A percentile compares a stretch with the other conserved stretches of the same genome.
Evolutionary conservation across 2,113 vertebrate genomes (phyloP).

Genomic region (Rhinopomastus cyanomelas): DNA sequence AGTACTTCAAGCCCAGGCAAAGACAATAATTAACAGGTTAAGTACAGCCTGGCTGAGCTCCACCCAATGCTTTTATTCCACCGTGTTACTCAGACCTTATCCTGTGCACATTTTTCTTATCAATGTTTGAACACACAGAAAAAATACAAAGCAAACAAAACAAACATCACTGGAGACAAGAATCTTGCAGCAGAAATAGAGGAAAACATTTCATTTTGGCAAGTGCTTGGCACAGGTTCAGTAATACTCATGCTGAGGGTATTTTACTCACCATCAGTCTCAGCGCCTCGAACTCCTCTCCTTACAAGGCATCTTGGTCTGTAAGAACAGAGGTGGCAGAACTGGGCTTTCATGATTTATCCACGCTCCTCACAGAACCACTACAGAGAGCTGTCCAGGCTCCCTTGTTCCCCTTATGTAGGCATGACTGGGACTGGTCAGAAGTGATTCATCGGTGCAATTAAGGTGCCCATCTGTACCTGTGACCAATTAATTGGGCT

Average conservation of each 20-base stretch:
- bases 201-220: constrained; percentile 3
- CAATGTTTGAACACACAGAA: not conserved
- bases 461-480: constrained; percentile 23
- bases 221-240: not conserved
- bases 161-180: not conserved
- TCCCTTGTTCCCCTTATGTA: not conserved
- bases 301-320: not conserved
- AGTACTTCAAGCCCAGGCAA: not conserved
- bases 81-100: not conserved
- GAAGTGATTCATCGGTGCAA: constrained; percentile 38
- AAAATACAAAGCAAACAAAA: not conserved
- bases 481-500: constrained; percentile 38
- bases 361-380: rapidly evolving
- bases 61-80: constrained; percentile 27
- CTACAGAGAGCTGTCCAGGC: not conserved
- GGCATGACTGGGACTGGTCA: not conserved
- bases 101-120: not conserved
- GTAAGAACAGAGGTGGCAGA: not conserved
- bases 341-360: constrained; percentile 33
- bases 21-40: not conserved
- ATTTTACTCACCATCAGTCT: not conserved
- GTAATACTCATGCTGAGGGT: not conserved
- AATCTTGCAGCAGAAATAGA: not conserved
- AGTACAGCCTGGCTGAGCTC: not conserved
- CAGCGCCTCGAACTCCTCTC: rapidly evolving